Conservation (phyloP, 2,113 vertebrate species). For the Crocuta crocuta region DNA sequence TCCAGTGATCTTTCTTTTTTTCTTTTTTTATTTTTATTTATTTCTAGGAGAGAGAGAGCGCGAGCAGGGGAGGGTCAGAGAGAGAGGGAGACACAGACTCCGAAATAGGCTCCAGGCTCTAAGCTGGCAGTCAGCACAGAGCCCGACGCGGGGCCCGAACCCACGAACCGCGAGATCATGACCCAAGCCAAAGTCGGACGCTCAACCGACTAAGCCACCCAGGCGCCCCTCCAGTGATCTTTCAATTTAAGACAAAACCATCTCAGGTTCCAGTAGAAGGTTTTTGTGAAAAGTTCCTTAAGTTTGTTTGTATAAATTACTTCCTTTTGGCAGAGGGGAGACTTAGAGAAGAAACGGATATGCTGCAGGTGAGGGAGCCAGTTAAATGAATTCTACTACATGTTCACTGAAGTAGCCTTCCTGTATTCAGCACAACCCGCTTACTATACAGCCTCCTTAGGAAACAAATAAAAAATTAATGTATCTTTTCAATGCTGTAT, state of each 20-base stretch:
- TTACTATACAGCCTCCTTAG: conserved; percentile 75
- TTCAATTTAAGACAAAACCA: conserved; percentile 44
- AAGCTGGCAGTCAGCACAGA: too few relatives aligned
- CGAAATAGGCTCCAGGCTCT: too few relatives aligned
- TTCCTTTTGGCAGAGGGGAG: conserved; percentile 56
- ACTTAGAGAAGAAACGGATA: conserved; percentile 64
- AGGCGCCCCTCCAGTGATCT: not conserved
- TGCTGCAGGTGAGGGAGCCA: conserved; percentile 55
- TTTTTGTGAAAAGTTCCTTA: not conserved
- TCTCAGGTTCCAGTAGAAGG: not conserved
- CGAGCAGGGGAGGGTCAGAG: too few relatives aligned
- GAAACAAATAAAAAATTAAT: conserved; percentile 86
- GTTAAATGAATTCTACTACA: conserved; percentile 53
- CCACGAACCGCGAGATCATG: too few relatives aligned
- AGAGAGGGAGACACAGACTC: too few relatives aligned
- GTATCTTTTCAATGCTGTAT: conserved; percentile 73
- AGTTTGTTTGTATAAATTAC: conserved; percentile 64
- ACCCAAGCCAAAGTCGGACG: too few relatives aligned
- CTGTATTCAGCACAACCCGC: conserved; percentile 67
- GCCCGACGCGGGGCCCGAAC: too few relatives aligned
- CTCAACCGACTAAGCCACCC: too few relatives aligned
- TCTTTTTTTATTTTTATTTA: too few relatives aligned
- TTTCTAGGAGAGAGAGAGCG: too few relatives aligned
- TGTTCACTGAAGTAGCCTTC: conserved; percentile 76
- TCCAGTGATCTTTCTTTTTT: not conserved